Conservation (phyloP, 2,113 vertebrate genomes). For the Isurus oxyrinchus region DNA sequence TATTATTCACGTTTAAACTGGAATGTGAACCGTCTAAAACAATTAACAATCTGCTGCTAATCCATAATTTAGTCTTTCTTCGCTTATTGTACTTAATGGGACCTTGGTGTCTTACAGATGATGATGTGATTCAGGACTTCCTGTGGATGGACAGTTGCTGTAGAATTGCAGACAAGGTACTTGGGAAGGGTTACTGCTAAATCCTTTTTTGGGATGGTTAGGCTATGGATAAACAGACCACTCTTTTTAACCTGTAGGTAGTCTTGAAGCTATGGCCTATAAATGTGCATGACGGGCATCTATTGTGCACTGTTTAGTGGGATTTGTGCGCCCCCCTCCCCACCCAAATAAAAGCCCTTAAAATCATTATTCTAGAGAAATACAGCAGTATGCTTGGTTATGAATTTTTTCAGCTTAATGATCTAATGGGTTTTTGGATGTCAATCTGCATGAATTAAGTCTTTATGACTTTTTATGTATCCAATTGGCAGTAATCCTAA, state of each 20-base stretch:
- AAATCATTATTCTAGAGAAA: too few relatives aligned
- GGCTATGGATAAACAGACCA: not conserved
- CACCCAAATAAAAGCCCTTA: too few relatives aligned
- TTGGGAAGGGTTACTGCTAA: too few relatives aligned
- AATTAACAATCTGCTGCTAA: not conserved
- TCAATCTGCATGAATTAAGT: not conserved
- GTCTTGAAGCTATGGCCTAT: not conserved
- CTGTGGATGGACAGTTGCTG: slow-evolving; percentile 47
- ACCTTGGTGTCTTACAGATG: slow-evolving; percentile 37
- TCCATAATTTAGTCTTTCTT: not conserved
- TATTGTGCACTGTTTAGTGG: too few relatives aligned
- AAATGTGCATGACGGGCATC: too few relatives aligned
- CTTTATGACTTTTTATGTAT: not conserved
- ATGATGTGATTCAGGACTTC: slow-evolving; percentile 42
- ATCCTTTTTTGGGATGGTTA: not conserved
- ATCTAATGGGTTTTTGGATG: not conserved
- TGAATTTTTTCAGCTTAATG: not conserved
- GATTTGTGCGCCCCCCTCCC: too few relatives aligned
- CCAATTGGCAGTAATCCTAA: not conserved
- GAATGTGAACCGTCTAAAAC: not conserved
- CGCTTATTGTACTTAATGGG: not conserved
- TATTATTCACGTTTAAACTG: too few relatives aligned
- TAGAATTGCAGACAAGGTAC: slow-evolving; percentile 50
- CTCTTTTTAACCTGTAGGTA: not conserved
- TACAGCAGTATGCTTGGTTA: too few relatives aligned